Evolutionary conservation across 2,888 invertebrate species (phyloP).

Genomic region (Mesorhabditis sp.): DNA sequence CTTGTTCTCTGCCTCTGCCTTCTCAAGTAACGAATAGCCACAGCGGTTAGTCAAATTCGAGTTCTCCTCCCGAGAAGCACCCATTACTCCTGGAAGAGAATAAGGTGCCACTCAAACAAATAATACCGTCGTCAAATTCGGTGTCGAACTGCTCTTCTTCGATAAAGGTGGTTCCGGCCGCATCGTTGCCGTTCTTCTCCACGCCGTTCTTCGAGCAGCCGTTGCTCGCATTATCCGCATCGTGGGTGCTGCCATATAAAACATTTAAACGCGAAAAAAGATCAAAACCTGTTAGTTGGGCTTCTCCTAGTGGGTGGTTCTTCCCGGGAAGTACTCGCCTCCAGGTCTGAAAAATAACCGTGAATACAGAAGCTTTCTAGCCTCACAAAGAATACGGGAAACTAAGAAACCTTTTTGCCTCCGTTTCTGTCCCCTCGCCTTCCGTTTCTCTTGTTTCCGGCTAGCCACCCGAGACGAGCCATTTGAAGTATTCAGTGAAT

Average conservation of each 20-base stretch:
- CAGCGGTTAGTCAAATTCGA: not conserved
- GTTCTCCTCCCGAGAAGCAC: not conserved
- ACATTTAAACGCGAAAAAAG: not conserved
- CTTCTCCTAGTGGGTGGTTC: conserved; percentile 3
- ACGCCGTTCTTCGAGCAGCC: not conserved
- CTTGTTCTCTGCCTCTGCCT: not conserved
- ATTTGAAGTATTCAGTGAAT: not conserved
- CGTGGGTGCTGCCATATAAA: not conserved
- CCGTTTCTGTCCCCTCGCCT: not conserved
- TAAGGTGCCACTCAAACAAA: no score
- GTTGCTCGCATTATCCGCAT: not conserved
- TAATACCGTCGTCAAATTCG: not conserved
- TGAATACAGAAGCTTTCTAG: no score
- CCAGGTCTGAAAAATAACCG: not conserved
- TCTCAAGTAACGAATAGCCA: not conserved
- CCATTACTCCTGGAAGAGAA: no score
- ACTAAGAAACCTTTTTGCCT: not conserved
- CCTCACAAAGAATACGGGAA: not conserved
- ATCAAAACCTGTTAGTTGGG: conserved; percentile 1
- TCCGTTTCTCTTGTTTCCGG: not conserved
- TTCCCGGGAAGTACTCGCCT: conserved; percentile 2
- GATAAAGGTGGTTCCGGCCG: not conserved
- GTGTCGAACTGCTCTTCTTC: not conserved
- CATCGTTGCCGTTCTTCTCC: not conserved
- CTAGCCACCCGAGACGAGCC: not conserved